phyloP scores from a whole-genome alignment of 2,888 invertebrate genomes.

The Scotopteryx bipunctaria region DNA sequence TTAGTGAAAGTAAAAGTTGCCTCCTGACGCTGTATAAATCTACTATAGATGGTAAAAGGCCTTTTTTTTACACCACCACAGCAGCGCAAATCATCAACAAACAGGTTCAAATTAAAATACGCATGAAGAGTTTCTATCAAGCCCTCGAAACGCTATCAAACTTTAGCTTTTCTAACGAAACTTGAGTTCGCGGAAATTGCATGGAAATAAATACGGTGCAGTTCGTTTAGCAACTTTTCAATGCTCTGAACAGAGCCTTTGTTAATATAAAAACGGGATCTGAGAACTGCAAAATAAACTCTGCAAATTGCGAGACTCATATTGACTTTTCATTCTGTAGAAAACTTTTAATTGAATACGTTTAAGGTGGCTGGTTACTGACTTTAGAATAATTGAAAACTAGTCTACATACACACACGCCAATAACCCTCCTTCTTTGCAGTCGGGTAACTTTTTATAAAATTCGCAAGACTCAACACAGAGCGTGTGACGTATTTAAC shows the following conservation, averaged over 20 bases:
- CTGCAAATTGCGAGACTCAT: slow-evolving; percentile 46
- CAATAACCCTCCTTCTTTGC: too few species aligned
- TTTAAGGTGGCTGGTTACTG: slow-evolving; percentile 9
- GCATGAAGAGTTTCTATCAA: slow-evolving; percentile 20
- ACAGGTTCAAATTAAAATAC: neutral
- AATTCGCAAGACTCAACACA: slow-evolving; percentile 43
- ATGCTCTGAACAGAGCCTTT: slow-evolving; percentile 66
- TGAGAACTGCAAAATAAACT: slow-evolving; percentile 58
- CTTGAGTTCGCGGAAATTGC: slow-evolving; percentile 66
- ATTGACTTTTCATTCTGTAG: slow-evolving; percentile 25
- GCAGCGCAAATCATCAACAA: neutral
- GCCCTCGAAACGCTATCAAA: slow-evolving; percentile 54
- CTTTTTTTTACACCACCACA: too few species aligned
- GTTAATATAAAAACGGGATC: slow-evolving; percentile 68
- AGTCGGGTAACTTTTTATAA: too few species aligned
- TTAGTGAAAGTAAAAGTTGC: too few species aligned
- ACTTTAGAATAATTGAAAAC: too few species aligned
- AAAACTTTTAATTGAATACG: slow-evolving; percentile 32
- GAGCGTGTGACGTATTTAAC: slow-evolving; percentile 57
- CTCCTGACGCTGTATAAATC: too few species aligned
- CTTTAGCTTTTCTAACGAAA: slow-evolving; percentile 69
- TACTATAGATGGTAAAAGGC: too few species aligned
- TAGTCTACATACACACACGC: too few species aligned
- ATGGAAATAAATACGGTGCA: slow-evolving; percentile 69
- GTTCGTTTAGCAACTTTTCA: slow-evolving; percentile 69